A percentile compares a stretch with the other conserved stretches of the same genome.
phyloP scores from a whole-genome alignment of 2,888 invertebrate species.

The Pachliopta kotzebuea region DNA sequence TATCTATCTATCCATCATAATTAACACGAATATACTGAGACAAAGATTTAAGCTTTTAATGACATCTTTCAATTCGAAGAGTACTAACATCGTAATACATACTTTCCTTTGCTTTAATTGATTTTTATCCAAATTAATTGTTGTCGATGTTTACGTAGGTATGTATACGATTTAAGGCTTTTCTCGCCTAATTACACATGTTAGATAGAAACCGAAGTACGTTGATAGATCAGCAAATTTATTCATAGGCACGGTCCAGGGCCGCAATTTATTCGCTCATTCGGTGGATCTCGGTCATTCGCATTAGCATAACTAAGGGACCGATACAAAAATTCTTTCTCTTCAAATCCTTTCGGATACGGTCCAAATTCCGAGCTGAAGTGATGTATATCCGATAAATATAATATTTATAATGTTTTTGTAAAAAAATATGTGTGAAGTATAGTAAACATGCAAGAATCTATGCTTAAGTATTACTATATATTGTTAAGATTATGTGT shows the following conservation, averaged over 20 bases:
- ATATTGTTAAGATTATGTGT: no score
- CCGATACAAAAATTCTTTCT: constrained; percentile 45
- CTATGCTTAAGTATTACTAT: no score
- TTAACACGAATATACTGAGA: no score
- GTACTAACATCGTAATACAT: not conserved
- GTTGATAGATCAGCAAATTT: constrained; percentile 42
- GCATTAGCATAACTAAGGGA: constrained; percentile 55
- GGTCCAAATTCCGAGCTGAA: constrained; percentile 29
- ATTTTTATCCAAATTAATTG: not conserved
- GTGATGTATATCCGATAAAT: not conserved
- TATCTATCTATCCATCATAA: no score
- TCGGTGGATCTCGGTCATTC: constrained; percentile 46
- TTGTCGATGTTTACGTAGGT: not conserved
- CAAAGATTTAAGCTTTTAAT: no score
- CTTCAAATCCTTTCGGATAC: constrained; percentile 30
- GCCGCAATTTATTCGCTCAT: constrained; percentile 50
- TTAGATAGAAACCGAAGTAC: constrained; percentile 27
- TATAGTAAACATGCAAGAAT: no score
- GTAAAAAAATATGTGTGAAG: no score
- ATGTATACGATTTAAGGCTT: constrained; percentile 14
- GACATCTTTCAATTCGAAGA: not conserved
- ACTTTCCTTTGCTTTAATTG: not conserved
- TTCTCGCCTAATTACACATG: constrained; percentile 28
- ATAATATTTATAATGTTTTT: not conserved
- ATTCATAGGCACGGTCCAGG: constrained; percentile 46